A percentile compares a stretch with the other conserved stretches of the same genome.
phyloP scores from a whole-genome alignment of 2,797 vertebrate species.

The Sebastes dallii region DNA sequence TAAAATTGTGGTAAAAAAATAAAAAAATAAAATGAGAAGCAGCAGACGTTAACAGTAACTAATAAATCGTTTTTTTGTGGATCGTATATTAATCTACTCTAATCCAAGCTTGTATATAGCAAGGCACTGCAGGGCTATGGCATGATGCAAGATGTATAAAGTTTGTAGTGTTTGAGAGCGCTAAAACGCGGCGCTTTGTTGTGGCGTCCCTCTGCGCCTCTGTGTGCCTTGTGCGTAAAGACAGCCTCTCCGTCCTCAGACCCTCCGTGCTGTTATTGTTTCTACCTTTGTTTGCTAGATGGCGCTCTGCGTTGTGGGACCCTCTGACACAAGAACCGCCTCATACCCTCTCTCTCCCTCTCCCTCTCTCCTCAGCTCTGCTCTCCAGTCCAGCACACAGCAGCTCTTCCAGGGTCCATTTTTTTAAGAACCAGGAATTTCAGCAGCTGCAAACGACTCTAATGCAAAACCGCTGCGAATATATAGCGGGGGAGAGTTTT shows the following conservation, averaged over 20 bases:
- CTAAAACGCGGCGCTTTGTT: conserved; percentile 60
- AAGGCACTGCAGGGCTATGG: neutral
- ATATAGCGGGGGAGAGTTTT: conserved; percentile 14
- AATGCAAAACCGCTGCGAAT: conserved; percentile 11
- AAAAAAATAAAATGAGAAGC: neutral
- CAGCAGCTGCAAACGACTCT: conserved; percentile 43
- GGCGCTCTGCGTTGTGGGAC: conserved; percentile 93
- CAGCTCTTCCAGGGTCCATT: conserved; percentile 35
- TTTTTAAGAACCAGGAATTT: conserved; percentile 39
- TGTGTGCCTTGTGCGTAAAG: conserved; percentile 54
- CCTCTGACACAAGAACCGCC: conserved; percentile 69
- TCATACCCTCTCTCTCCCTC: conserved; percentile 39
- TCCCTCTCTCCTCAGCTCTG: conserved; percentile 45
- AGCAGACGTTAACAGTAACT: conserved; percentile 1
- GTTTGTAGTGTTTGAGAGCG: conserved; percentile 35
- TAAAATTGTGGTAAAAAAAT: neutral
- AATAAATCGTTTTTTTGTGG: conserved; percentile 3
- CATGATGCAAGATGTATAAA: neutral
- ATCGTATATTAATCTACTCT: neutral
- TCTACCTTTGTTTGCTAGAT: conserved; percentile 92
- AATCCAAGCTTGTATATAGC: neutral
- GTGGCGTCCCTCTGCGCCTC: conserved; percentile 47
- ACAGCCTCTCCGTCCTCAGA: conserved; percentile 45
- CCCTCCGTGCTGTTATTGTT: conserved; percentile 80
- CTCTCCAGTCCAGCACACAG: conserved; percentile 52